A percentile compares a stretch with the other conserved stretches of the same genome.
Evolutionary conservation across 2,113 vertebrate genomes (phyloP).

Genomic region (Neopipo cinnamomea): DNA sequence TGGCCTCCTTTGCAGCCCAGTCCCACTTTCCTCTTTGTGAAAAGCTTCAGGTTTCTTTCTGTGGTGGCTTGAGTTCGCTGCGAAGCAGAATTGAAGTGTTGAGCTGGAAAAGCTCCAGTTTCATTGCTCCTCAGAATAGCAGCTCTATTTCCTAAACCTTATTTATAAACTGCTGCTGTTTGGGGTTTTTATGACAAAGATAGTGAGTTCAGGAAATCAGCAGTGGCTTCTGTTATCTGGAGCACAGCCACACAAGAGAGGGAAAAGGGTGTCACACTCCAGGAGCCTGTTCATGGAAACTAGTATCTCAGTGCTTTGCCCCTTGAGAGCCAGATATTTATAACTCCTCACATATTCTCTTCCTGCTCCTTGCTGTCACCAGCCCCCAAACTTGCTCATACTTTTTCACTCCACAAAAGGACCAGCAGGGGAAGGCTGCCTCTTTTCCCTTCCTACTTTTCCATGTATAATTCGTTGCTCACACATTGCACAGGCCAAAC

Average conservation of each 20-base stretch:
- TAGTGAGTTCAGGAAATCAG: constrained; percentile 52
- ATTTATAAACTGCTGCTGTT: constrained; percentile 56
- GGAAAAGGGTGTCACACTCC: constrained; percentile 27
- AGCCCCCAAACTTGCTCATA: background rate
- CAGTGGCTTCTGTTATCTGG: constrained; percentile 59
- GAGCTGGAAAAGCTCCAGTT: background rate
- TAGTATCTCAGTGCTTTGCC: background rate
- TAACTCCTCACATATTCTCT: constrained; percentile 23
- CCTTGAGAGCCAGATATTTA: constrained; percentile 38
- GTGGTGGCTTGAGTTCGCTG: background rate
- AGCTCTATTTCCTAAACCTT: background rate
- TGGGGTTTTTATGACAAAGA: constrained; percentile 28
- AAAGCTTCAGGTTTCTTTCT: background rate
- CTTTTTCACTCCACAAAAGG: background rate
- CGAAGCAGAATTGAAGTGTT: background rate
- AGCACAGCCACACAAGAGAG: constrained; percentile 14
- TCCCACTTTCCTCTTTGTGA: background rate
- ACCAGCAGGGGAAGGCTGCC: background rate
- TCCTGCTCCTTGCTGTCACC: constrained; percentile 38
- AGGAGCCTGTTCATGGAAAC: constrained; percentile 45
- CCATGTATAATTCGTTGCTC: background rate
- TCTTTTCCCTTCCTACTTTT: background rate
- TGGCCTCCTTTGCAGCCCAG: background rate
- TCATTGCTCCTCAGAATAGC: constrained; percentile 32
- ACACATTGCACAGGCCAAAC: background rate